Base-by-base conservation (phyloP, 2,888 invertebrate genomes). In the Scrobipalpa atriplicella region DNA sequence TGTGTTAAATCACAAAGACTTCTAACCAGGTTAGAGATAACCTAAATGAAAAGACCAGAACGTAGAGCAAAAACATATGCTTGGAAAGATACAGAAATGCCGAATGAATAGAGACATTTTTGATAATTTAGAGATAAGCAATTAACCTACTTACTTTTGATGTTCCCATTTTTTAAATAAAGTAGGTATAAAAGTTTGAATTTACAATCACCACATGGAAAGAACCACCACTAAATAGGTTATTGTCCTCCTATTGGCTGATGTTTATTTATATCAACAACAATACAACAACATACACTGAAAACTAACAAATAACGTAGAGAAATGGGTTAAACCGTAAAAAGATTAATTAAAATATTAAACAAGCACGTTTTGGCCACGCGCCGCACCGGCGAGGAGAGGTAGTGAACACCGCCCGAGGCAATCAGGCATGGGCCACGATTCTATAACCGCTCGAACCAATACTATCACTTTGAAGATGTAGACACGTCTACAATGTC, bases 121-220 rank as follows among this genome's bases (percentile, higher is more conserved):
- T 58, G 47, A 65, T 71, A 70, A 68, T 62, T 73, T 70, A 70
- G 69, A 75, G 77, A 81, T 80, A 78, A 81, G 73, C 75, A 77
- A 72, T 73, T 82, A 80, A 82, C 83, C 81, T 78, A 83, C 81
- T 83, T 83, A 83, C 82, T 73, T 77, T 75, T 73, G 66, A 69
- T 71, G 66, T 74, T 73, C 78, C 81, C 81, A 83, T 83, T 77
- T 54, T 47, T 74, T 81, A 75, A 72, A 72, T 38, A 56, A 64
- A 64, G 56, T 64, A 63, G 63, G 41, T 64, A 18, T 29, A 66
- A 62, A 65, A 62, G 56, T 68, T 65, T 61, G 66, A 76, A 71
- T 72, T 64, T 70, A 72, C 70, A 73, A 72, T 74, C 73, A 71
- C 68, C 73, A 71, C 70, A 72, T 67, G 69, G 68, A 68, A 67